These are phyloP conservation scores for Herpetotheres cachinnans DNA, from an alignment of 2,113 vertebrate genomes.

Conservation along the genomic window DNA sequence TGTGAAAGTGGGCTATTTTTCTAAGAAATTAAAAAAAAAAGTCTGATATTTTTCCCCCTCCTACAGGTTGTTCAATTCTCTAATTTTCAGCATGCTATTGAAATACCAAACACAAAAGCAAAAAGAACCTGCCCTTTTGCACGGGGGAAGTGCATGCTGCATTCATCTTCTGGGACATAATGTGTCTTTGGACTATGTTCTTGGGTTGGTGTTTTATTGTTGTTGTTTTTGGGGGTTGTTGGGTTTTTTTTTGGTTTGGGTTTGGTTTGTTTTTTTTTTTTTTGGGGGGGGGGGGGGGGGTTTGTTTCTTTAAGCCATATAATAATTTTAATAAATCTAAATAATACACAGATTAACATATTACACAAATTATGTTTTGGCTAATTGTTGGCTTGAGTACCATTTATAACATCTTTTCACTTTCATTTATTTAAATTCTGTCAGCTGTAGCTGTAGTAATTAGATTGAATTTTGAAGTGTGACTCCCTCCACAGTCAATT, in stretches of 20 bases:
- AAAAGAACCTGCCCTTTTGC: not conserved
- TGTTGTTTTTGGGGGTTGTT: not conserved
- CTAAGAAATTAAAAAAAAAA: not conserved
- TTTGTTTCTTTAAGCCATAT: not conserved
- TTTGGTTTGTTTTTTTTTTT: too few species aligned
- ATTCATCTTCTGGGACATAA: not conserved
- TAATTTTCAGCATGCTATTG: not conserved
- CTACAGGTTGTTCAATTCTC: not conserved
- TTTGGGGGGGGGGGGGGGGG: too few species aligned
- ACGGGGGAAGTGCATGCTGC: not conserved
- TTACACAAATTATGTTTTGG: not conserved
- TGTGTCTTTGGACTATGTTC: not conserved
- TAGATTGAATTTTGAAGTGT: slow-evolving; percentile 40
- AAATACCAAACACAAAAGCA: not conserved
- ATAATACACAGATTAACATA: not conserved
- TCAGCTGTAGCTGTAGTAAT: not conserved
- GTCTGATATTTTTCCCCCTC: not conserved
- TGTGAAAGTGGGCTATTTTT: not conserved
- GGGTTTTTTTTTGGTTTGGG: not conserved
- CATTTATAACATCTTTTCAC: not conserved
- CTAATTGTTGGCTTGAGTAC: not conserved
- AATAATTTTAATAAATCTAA: not conserved
- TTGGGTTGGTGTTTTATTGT: not conserved
- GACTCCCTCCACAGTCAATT: slow-evolving; percentile 12
- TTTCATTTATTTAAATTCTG: slow-evolving; percentile 19